Base-by-base conservation (phyloP, 2,113 vertebrate species). In the Paedocypris sp. region DNA sequence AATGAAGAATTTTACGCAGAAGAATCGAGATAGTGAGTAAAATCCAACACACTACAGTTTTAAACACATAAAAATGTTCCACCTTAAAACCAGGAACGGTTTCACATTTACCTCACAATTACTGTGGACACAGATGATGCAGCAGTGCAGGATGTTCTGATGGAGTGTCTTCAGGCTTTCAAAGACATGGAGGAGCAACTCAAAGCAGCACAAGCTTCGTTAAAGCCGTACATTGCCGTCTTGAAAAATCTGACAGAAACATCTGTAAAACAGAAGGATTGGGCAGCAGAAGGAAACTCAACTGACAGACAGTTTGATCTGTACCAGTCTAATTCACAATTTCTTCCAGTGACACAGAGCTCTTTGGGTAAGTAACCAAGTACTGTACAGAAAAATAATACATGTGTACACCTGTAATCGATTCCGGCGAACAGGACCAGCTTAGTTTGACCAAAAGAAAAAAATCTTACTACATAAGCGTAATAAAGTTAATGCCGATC, bases 71-170 rank as follows among this genome's bases (percentile, higher is more conserved):
- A n/a, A n/a, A n/a, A n/a, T n/a, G n/a, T n/a, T n/a, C n/a, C n/a
- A n/a, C n/a, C n/a, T n/a, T n/a, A n/a, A n/a, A n/a, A n/a, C n/a
- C n/a, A n/a, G n/a, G n/a, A n/a, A n/a, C n/a, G n/a, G n/a, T n/a
- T n/a, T n/a, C n/a, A n/a, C n/a, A n/a, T n/a, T n/a, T n/a, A n/a
- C n/a, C n/a, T n/a, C n/a, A n/a, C n/a, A n/a, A n/a, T n/a, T n/a
- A n/a, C n/a, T n/a, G n/a, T n/a, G n/a, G n/a, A n/a, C 23, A n/a
- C 41, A 79, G 75, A 15, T 61, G 69, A 67, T 33, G 52, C 60
- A 2, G 42, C 45, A n/a, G 12, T 12, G 3, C 38, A 35, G 1
- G 56, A 52, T 1, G 39, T 77, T 6, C 35, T 75, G 41, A 48
- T 5, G 3, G 67, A 77, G 20, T 69, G 75, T 53, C 60, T 78